Evolutionary conservation across 2,888 invertebrate species (phyloP), one percentile per base, ranked within the genome.

Genomic region (Notodonta dromedarius): DNA sequence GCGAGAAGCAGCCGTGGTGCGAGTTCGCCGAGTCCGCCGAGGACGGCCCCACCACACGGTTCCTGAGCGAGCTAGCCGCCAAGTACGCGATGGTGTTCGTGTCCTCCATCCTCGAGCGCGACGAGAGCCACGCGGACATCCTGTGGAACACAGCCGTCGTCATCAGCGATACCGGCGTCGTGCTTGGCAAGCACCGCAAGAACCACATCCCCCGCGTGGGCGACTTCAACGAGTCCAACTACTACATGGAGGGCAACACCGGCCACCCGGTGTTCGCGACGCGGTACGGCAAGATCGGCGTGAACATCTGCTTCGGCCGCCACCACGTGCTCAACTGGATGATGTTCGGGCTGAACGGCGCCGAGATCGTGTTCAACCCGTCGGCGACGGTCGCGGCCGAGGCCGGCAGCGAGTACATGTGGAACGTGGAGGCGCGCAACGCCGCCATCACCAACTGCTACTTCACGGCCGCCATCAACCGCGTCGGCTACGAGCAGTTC

Each of bases 291-390:
- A 97, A 96, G 83, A 97, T 99, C 65, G 99, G 96, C 0, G 95
- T 99, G 7, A 99, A 99, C 84, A 99, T 99, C 75, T 99, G 99
- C 89, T 99, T 99, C 86, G 99, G 98, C 0, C 96, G 99, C 13
- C 99, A 99, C 88, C 99, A 99, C 90, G 99, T 99, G 0, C 95
- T 98, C 71, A 99, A 99, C 89, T 99, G 99, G 99, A 95, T 99
- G 95, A 98, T 98, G 97, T 99, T 98, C 88, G 99, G 98, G 0
- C 87, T 99, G 56, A 99, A 99, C 87, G 99, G 99, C 2, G 99
- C 99, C 0, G 99, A 99, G 93, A 98, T 99, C 57, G 99, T 99
- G 0, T 99, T 99, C 91, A 99, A 99, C 89, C 99, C 99, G 0
- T 99, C 98, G 6, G 99, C 99, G 0, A 99, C 99, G 71, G 97